Conservation (phyloP, 2,888 invertebrate genomes). For the Agrotis segetum region DNA sequence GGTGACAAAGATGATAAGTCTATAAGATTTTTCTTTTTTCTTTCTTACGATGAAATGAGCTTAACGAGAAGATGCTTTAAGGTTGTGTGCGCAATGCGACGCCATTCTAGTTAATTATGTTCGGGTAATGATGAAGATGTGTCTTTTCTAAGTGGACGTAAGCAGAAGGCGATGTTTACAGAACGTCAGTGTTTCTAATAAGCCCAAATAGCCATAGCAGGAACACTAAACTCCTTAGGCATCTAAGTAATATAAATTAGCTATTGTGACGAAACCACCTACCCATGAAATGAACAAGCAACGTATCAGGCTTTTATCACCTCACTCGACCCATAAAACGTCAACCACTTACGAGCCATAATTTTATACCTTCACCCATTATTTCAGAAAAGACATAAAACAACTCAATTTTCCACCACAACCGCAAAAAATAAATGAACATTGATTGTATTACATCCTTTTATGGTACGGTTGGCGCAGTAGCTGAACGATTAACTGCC, state of each 20-base stretch:
- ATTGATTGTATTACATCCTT: not conserved
- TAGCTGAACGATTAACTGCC: too few relatives aligned
- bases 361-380: slow-evolving; percentile 14
- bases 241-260: not conserved
- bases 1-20: too few relatives aligned
- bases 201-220: not conserved
- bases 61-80: too few relatives aligned
- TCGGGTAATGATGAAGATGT: too few relatives aligned
- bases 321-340: slow-evolving; percentile 23
- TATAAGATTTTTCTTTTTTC: too few relatives aligned
- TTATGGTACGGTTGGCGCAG: too few relatives aligned
- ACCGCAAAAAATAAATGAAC: slow-evolving; percentile 33
- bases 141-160: too few relatives aligned
- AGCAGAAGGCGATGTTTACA: too few relatives aligned
- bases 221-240: not conserved
- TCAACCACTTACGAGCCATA: slow-evolving; percentile 17
- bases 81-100: too few relatives aligned
- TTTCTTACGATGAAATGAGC: too few relatives aligned
- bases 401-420: slow-evolving; percentile 31
- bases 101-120: too few relatives aligned
- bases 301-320: slow-evolving; percentile 25
- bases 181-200: too few relatives aligned
- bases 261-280: not conserved
- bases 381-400: slow-evolving; percentile 34
- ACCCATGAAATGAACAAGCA: slow-evolving; percentile 29